Conservation (phyloP, 2,888 invertebrate genomes). For the Yponomeuta malinellus region DNA sequence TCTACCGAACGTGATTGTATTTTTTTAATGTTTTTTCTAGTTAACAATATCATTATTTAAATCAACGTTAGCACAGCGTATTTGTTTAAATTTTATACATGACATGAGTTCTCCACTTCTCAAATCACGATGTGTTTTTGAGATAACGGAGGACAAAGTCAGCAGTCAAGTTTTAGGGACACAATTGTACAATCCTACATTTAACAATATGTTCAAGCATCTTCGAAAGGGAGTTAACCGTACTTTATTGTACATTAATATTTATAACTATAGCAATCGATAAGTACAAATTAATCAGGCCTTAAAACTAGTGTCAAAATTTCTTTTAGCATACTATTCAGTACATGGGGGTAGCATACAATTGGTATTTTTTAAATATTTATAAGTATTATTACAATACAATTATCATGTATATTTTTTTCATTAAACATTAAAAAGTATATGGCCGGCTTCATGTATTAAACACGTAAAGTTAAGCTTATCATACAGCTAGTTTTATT, state of each 20-base stretch:
- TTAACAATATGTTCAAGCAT: background rate
- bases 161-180: background rate
- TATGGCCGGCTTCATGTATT: conserved; percentile 66
- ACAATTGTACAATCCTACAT: background rate
- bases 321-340: conserved; percentile 22
- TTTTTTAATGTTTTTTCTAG: background rate
- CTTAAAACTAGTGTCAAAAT: conserved; percentile 21
- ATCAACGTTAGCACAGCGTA: background rate
- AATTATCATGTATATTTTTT: conserved; percentile 1
- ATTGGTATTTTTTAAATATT: conserved; percentile 20
- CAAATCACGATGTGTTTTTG: too few relatives aligned
- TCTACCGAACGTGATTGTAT: background rate
- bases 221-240: background rate
- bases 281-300: conserved; percentile 24
- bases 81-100: too few relatives aligned
- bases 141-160: background rate
- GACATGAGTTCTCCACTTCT: too few relatives aligned
- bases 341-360: conserved; percentile 43
- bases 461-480: conserved; percentile 35
- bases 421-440: conserved; percentile 33
- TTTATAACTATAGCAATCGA: conserved; percentile 56
- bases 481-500: conserved; percentile 52
- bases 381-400: conserved; percentile 23
- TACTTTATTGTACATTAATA: background rate
- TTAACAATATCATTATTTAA: background rate